Evolutionary conservation across 2,888 invertebrate genomes (phyloP), one percentile per base, ranked within the genome.

Genomic region (Nomada fabriciana): DNA sequence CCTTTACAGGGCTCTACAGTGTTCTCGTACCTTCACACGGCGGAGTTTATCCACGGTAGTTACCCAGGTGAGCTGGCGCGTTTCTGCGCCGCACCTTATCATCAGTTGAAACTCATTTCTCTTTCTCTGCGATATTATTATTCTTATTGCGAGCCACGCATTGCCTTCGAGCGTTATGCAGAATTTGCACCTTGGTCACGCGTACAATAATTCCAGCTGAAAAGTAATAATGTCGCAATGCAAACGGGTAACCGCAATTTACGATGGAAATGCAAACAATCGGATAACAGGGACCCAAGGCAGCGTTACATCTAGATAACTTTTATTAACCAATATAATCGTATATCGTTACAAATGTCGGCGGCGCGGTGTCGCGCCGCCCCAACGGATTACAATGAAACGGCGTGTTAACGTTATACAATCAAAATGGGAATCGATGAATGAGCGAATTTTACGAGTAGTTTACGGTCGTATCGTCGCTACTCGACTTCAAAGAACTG

Each of bases 281-380:
- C 15, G 11, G 47, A 15, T 3, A 52, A 10, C 29, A 50, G 2
- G 20, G 36, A 2, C 15, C 23, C 7, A n/a, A 43, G 15, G 57
- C 53, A 2, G 20, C 25, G 29, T 82, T 93, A 93, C 93, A 93
- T 94, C 94, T 94, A 94, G 93, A 94, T 93, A 94, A 93, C 93
- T 94, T 94, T 94, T 94, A 93, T 93, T 93, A 93, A 94, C 93
- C 93, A 93, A 94, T 93, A 91, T 93, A 91, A 91, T 92, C 91
- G 90, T 92, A 88, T 92, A 93, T 93, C 90, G 92, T 92, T 93
- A 93, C 92, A 93, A 93, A 94, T 91, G 91, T 92, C 89, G 81
- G 91, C 89, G 92, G 89, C 86, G 80, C 81, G 67, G 53, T 63
- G 3, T 71, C 55, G 89, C 89, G 89, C 89, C 92, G 89, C 88